A percentile compares a stretch with the other conserved stretches of the same genome.
Conservation (phyloP, 2,888 invertebrate genomes). For the Cordilura impudica region DNA sequence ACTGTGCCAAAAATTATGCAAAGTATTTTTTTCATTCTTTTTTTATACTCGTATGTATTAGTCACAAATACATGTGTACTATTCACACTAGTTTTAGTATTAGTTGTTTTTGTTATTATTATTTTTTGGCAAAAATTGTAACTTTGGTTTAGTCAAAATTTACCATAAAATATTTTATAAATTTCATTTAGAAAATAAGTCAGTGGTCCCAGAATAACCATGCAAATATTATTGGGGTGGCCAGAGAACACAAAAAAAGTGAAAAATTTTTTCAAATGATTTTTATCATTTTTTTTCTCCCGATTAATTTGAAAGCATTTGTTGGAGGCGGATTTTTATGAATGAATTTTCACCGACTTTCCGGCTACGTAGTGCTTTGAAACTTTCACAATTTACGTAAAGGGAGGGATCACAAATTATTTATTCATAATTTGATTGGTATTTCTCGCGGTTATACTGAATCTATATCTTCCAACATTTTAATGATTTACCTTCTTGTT, state of each 20-base stretch:
- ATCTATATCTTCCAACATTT: too few relatives aligned
- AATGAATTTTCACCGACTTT: too few relatives aligned
- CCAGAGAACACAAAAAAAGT: neutral
- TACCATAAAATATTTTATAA: constrained; percentile 54
- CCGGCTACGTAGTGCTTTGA: too few relatives aligned
- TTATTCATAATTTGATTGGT: too few relatives aligned
- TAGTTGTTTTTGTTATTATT: constrained; percentile 4
- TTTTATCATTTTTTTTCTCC: too few relatives aligned
- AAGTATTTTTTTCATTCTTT: neutral
- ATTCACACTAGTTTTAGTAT: constrained; percentile 24
- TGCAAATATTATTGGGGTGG: constrained; percentile 4
- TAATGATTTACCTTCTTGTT: too few relatives aligned
- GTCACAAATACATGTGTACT: constrained; percentile 35
- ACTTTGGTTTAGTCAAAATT: constrained; percentile 48
- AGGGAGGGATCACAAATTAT: too few relatives aligned
- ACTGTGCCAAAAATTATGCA: constrained; percentile 51
- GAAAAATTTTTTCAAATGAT: neutral
- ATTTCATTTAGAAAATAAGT: constrained; percentile 38
- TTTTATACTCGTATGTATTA: neutral
- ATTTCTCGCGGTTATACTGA: too few relatives aligned
- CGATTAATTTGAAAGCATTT: too few relatives aligned
- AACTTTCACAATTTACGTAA: too few relatives aligned
- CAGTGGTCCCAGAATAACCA: constrained; percentile 26
- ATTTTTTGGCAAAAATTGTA: constrained; percentile 32
- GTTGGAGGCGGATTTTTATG: too few relatives aligned